Evolutionary conservation across 2,113 vertebrate species (phyloP).

Genomic region (Xiphias gladius): DNA sequence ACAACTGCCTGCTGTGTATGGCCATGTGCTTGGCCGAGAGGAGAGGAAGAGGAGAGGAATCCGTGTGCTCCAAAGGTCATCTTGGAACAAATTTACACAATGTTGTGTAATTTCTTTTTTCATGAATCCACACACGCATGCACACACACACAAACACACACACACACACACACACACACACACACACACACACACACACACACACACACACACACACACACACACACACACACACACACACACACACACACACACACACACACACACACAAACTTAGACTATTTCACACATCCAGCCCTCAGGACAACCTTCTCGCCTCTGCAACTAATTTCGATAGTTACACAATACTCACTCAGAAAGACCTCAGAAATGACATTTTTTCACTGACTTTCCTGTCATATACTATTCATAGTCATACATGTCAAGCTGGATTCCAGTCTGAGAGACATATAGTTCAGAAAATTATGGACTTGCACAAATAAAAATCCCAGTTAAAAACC

Average conservation of each 20-base stretch:
- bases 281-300: constrained; percentile 8
- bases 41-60: constrained; percentile 26
- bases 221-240: too few species aligned
- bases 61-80: constrained; percentile 24
- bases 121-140: too few species aligned
- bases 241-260: constrained; percentile 17
- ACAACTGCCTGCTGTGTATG: neutral
- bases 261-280: neutral
- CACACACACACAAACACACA: too few species aligned
- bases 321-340: constrained; percentile 29
- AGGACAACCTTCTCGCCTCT: constrained; percentile 17
- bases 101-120: too few species aligned
- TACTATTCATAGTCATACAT: neutral
- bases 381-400: neutral
- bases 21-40: constrained; percentile 9
- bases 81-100: too few species aligned
- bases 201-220: too few species aligned
- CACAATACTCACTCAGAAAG: neutral
- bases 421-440: neutral
- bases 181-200: too few species aligned
- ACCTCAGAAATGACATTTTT: neutral
- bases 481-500: neutral
- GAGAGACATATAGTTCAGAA: constrained; percentile 14
- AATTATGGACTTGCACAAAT: neutral
- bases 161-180: too few species aligned